Evolutionary conservation across 2,113 vertebrate species (phyloP).

Genomic region (Gavia stellata): DNA sequence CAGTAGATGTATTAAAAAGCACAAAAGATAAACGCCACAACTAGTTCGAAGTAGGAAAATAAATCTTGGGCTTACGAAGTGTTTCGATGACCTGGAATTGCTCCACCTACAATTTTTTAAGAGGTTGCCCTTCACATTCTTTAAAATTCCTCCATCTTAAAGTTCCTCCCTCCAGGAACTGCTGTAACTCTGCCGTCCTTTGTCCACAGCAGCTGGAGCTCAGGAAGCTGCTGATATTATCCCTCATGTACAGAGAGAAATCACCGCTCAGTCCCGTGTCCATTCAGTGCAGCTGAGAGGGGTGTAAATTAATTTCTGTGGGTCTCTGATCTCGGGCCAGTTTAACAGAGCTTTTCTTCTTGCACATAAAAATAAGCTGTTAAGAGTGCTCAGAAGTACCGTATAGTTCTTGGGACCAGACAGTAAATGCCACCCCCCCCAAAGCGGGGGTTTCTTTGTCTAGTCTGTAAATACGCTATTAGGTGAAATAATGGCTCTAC

Average conservation of each 20-base stretch:
- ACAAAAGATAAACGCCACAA: background rate
- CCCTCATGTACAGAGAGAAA: background rate
- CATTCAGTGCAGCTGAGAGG: background rate
- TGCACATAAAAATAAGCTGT: background rate
- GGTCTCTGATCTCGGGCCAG: background rate
- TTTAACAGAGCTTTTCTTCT: slow-evolving; percentile 21
- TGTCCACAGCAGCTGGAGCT: slow-evolving; percentile 54
- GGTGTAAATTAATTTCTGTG: background rate
- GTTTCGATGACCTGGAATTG: background rate
- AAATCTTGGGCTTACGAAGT: background rate
- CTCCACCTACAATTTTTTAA: slow-evolving; percentile 48
- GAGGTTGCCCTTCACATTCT: slow-evolving; percentile 48
- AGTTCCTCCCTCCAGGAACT: slow-evolving; percentile 51
- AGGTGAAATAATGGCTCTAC: background rate
- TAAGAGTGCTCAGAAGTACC: background rate
- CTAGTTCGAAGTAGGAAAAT: background rate
- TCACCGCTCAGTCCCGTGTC: background rate
- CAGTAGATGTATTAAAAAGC: slow-evolving; percentile 4
- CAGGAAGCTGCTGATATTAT: slow-evolving; percentile 44
- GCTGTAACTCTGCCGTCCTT: slow-evolving; percentile 5
- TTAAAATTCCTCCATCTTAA: slow-evolving; percentile 56
- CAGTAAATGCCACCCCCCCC: background rate
- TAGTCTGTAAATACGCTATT: background rate
- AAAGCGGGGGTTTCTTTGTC: background rate
- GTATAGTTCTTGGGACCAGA: background rate